Base-by-base conservation (phyloP, 2,797 vertebrate species). In the Enteromius paludinosus region DNA sequence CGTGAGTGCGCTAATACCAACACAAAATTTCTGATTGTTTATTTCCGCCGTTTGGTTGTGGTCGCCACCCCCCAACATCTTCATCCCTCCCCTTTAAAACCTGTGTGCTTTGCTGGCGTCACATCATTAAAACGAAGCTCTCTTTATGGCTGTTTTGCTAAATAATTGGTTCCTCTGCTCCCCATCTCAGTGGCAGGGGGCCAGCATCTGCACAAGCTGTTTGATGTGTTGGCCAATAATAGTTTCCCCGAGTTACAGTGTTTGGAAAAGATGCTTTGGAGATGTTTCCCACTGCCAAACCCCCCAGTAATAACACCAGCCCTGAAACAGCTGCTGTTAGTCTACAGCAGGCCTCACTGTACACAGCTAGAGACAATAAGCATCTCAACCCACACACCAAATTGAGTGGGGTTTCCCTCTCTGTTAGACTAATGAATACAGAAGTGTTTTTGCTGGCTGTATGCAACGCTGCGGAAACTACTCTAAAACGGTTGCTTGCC, bases 121-220 rank as follows among this genome's bases (percentile, higher is more conserved):
- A 81, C 71, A 84, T 89, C 88, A 87, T 87, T 89, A 90, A 78
- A 85, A 84, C 66, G 47, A 25, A 76, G 75, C 81, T 73, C 70
- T 88, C 83, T 87, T 86, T 86, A 88, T 83, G 78, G 76, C 82
- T 89, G 87, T 83, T 88, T 89, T 85, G 83, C 87, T 89, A 87
- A 86, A 89, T 90, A 89, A 88, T 90, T 89, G 86, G 86, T 87
- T 91, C 86, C 86, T 87, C 85, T 83, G 87, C 84, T 87, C 86
- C 85, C 64, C 49, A 9, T 83, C 17, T 54, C 59, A 78, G 78
- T 88, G 89, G 88, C 87, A 80, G 72, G 61, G 72, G 87, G 83
- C 87, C 89, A 87, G 87, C 17, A 45, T 76, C 84, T 78, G 52
- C 79, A 72, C 86, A 78, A 82, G 74, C 85, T 86, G 84, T 89